A percentile compares a stretch with the other conserved stretches of the same genome.
These are phyloP conservation scores for Pyxicephalus adspersus DNA, from an alignment of 2,113 vertebrate genomes.

Conservation along the genomic window DNA sequence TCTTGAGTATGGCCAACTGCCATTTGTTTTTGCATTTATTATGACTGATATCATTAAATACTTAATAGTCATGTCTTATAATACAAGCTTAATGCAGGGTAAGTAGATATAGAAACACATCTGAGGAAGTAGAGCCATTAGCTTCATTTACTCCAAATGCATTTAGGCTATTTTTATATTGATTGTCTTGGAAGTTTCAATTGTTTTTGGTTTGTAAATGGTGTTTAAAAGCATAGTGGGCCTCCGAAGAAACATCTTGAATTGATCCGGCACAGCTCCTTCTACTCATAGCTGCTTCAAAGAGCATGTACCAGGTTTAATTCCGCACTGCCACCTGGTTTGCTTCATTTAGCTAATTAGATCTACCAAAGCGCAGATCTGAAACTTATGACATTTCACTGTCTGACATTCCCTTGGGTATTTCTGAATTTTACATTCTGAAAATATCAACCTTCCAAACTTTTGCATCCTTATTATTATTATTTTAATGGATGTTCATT, in stretches of 20 bases:
- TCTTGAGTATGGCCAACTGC: not conserved
- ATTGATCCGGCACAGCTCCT: slow-evolving; percentile 23
- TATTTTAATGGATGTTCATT: not conserved
- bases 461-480: not conserved
- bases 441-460: not conserved
- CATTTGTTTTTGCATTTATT: not conserved
- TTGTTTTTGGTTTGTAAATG: slow-evolving; percentile 12
- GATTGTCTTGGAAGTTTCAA: slow-evolving; percentile 17
- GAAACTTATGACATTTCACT: not conserved
- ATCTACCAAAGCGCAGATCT: not conserved
- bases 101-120: not conserved
- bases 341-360: slow-evolving; percentile 9
- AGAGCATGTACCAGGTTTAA: not conserved
- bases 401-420: not conserved
- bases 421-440: not conserved
- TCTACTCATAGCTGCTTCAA: slow-evolving; percentile 5
- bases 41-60: not conserved
- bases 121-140: not conserved
- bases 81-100: not conserved
- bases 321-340: slow-evolving; percentile 9
- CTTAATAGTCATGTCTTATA: not conserved
- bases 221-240: slow-evolving; percentile 15
- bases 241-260: not conserved
- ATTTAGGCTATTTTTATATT: slow-evolving; percentile 19
- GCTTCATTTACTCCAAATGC: slow-evolving; percentile 34